A percentile compares a stretch with the other conserved stretches of the same genome.
Evolutionary conservation across 2,113 vertebrate species (phyloP).

Genomic region (Prionailurus bengalensis): DNA sequence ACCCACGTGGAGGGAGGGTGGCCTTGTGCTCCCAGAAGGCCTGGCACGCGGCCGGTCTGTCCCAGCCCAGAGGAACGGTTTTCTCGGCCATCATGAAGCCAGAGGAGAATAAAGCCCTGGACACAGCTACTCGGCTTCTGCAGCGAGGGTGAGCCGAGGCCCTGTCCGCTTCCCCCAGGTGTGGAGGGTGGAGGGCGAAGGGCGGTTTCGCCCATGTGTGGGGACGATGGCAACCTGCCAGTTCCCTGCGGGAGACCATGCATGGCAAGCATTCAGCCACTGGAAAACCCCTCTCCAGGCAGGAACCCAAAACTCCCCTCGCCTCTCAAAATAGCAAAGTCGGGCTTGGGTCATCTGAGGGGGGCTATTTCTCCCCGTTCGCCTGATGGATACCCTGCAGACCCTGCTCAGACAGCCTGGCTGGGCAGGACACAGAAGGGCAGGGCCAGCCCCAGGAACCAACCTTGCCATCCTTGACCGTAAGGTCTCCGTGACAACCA

Average conservation of each 20-base stretch:
- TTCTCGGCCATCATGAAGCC: neutral
- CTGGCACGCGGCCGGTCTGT: neutral
- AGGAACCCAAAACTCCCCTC: no score
- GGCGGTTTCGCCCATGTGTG: no score
- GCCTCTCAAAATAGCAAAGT: neutral
- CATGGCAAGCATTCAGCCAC: neutral
- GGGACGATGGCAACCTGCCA: neutral
- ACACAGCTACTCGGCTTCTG: no score
- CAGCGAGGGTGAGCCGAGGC: neutral
- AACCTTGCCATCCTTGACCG: neutral
- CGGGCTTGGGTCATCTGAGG: neutral
- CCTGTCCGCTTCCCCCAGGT: neutral
- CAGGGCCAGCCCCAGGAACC: neutral
- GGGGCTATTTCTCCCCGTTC: no score
- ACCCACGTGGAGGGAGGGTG: neutral
- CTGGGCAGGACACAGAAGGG: neutral
- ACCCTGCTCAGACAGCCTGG: neutral
- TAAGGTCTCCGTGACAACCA: neutral
- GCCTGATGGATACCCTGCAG: neutral
- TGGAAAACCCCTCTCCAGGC: neutral
- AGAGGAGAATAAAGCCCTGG: neutral
- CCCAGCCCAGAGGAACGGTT: neutral
- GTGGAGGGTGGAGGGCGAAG: fast-evolving
- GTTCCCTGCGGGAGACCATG: neutral
- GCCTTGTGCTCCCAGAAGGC: neutral